A percentile compares a stretch with the other conserved stretches of the same genome.
Conservation (phyloP, 1,140 invertebrate species). For the Cydia fagiglandana region DNA sequence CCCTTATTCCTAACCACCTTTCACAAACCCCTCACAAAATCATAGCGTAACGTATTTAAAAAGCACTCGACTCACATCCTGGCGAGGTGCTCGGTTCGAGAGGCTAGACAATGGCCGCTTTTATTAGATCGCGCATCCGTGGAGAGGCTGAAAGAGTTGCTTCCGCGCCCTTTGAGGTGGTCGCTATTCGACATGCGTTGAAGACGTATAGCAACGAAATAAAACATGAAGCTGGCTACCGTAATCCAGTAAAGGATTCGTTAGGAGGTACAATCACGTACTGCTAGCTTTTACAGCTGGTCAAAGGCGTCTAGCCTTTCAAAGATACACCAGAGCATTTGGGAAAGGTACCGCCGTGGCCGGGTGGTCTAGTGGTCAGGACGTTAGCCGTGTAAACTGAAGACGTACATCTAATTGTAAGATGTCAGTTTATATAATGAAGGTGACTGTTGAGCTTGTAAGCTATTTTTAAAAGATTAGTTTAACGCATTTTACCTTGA, state of each 20-base stretch:
- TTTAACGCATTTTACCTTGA: no score
- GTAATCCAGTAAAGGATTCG: background rate
- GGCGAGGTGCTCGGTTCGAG: conserved; percentile 2
- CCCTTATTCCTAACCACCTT: background rate
- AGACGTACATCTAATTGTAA: no score
- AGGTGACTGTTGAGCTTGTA: no score
- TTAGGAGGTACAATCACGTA: no score
- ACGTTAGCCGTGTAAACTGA: no score
- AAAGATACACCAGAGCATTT: no score
- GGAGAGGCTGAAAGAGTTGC: background rate
- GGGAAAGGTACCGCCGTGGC: no score
- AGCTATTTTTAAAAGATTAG: no score
- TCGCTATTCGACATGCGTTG: background rate
- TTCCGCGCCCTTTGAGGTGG: conserved; percentile 8
- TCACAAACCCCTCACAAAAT: background rate
- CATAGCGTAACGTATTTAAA: conserved; percentile 2
- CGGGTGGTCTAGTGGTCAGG: no score
- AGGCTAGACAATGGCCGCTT: conserved; percentile 19
- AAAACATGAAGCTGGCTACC: background rate
- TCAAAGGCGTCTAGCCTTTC: no score
- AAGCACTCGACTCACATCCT: conserved; percentile 18
- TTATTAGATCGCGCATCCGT: conserved; percentile 10
- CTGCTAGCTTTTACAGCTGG: no score
- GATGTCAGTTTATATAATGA: no score
- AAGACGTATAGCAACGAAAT: background rate